Evolutionary conservation across 2,888 invertebrate genomes (phyloP).

Genomic region (Gordius sp.): DNA sequence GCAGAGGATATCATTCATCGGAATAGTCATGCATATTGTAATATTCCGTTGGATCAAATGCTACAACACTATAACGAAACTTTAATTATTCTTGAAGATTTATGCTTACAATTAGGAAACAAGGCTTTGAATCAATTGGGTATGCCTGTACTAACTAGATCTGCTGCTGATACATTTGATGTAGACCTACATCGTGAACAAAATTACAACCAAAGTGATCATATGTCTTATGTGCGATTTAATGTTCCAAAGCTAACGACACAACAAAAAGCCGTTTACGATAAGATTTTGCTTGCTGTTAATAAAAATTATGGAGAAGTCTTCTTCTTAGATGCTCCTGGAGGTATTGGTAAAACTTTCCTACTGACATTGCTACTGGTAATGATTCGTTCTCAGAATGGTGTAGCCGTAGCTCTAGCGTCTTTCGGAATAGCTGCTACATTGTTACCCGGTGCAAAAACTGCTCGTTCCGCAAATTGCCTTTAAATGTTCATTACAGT

Average conservation of each 20-base stretch:
- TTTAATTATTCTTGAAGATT: too few species aligned
- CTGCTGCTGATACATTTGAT: too few species aligned
- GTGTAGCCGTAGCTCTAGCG: slow-evolving; percentile 27
- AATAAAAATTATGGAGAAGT: too few species aligned
- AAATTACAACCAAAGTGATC: not conserved
- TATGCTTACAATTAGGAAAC: too few species aligned
- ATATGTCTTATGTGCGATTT: too few species aligned
- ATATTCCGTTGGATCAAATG: too few species aligned
- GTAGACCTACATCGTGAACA: too few species aligned
- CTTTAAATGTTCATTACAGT: slow-evolving; percentile 20
- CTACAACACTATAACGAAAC: too few species aligned
- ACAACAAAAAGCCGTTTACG: not conserved
- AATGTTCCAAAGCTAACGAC: not conserved
- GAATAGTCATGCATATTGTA: too few species aligned
- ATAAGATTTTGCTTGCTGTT: not conserved
- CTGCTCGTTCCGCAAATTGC: slow-evolving; percentile 27
- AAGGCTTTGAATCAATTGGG: too few species aligned
- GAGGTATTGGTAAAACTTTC: slow-evolving; percentile 29
- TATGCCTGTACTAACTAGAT: too few species aligned
- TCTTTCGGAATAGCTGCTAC: slow-evolving; percentile 31
- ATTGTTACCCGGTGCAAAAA: slow-evolving; percentile 28
- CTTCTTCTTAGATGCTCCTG: slow-evolving; percentile 28
- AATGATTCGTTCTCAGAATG: slow-evolving; percentile 24
- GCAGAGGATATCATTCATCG: too few species aligned
- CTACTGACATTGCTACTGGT: slow-evolving; percentile 27